Percentiles rank a stretch among this genome's conserved stretches.
Evolutionary conservation across 2,113 vertebrate species (phyloP).

Genomic region (Dascyllus trimaculatus): DNA sequence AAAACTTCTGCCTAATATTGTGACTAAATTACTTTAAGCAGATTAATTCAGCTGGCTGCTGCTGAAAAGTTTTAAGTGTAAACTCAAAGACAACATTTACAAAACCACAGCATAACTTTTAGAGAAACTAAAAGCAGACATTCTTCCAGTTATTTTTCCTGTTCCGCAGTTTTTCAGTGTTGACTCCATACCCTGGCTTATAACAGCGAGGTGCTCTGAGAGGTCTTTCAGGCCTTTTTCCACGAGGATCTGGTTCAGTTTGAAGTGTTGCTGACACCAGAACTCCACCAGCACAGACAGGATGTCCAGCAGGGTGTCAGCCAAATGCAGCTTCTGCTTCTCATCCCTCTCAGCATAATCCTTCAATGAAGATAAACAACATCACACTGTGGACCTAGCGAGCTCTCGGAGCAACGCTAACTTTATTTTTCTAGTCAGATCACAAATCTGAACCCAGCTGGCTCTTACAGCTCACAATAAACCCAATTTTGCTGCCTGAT

Average conservation of each 20-base stretch:
- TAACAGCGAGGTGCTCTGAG: slow-evolving; percentile 87
- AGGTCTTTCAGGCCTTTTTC: slow-evolving; percentile 87
- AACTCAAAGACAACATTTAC: slow-evolving; percentile 2
- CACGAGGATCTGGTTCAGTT: slow-evolving; percentile 87
- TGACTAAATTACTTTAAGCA: not conserved
- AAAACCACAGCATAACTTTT: not conserved
- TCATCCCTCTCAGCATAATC: slow-evolving; percentile 31
- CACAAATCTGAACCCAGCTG: not conserved
- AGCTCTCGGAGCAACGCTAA: not conserved
- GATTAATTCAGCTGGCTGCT: not conserved
- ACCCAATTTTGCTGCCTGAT: not conserved
- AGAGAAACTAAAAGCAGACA: slow-evolving; percentile 2
- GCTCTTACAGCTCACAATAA: not conserved
- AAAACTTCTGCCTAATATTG: not conserved
- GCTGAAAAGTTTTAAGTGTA: not conserved
- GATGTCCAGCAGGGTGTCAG: slow-evolving; percentile 86
- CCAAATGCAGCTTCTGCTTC: slow-evolving; percentile 56
- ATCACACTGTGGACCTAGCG: not conserved
- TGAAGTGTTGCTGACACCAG: slow-evolving; percentile 90
- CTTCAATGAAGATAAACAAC: slow-evolving; percentile 42
- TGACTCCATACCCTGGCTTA: slow-evolving; percentile 86
- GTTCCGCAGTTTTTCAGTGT: not conserved
- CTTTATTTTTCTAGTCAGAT: not conserved
- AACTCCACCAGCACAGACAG: slow-evolving; percentile 91
- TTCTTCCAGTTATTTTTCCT: not conserved